phyloP scores from a whole-genome alignment of 64 coral and sea anemone genomes.

The Pachyseris speciosa region DNA sequence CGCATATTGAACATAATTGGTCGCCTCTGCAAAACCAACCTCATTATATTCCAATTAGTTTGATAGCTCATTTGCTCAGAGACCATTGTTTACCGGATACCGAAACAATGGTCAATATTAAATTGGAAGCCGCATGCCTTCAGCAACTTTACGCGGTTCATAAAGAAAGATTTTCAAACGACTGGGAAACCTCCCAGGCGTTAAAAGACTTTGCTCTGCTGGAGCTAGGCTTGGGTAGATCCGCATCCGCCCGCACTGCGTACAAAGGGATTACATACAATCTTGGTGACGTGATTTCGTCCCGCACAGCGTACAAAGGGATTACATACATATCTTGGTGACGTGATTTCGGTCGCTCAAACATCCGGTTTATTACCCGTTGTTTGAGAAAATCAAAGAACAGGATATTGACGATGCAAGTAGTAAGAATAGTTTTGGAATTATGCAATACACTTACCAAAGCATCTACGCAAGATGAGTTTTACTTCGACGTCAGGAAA shows the following conservation, averaged over 20 bases:
- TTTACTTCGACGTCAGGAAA: not conserved
- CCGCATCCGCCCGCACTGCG: too few species aligned
- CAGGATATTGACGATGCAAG: not conserved
- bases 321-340: too few species aligned
- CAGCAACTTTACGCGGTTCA: not conserved
- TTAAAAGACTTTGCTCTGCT: too few species aligned
- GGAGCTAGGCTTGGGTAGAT: too few species aligned
- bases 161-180: not conserved
- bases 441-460: not conserved
- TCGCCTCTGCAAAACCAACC: not conserved
- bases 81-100: not conserved
- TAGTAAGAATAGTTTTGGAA: not conserved
- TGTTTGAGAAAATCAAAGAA: not conserved
- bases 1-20: conserved; percentile 17
- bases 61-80: conserved; percentile 9
- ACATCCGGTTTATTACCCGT: not conserved
- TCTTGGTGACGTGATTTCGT: too few species aligned
- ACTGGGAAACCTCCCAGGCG: not conserved
- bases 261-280: too few species aligned
- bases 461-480: not conserved
- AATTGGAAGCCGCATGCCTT: not conserved
- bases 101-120: conserved; percentile 13
- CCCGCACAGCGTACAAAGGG: too few species aligned
- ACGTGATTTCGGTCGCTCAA: too few species aligned
- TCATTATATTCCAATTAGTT: conserved; percentile 48